These are phyloP conservation scores for Stegophylla sp. DNA, from an alignment of 2,888 invertebrate genomes.

Conservation along the genomic window DNA sequence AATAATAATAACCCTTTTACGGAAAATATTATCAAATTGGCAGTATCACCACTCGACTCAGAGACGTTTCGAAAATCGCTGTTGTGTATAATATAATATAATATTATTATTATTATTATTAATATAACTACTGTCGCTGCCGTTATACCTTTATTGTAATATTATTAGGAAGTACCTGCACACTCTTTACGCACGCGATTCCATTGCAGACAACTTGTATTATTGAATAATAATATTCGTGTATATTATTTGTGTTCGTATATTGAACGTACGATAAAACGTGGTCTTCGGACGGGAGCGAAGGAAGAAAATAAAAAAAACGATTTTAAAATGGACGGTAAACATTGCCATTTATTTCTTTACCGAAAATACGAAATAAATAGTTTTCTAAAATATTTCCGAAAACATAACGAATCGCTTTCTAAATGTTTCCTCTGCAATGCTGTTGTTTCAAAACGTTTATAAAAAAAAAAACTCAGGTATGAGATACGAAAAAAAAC, in stretches of 20 bases:
- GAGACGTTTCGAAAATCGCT: conserved; percentile 27
- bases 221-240: background rate
- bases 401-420: no score
- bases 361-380: no score
- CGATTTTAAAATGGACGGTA: background rate
- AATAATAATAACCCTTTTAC: conserved; percentile 38
- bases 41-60: conserved; percentile 6
- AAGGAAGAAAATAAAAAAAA: background rate
- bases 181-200: background rate
- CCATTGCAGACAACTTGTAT: no score
- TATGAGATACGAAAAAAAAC: no score
- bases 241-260: background rate
- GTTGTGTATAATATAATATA: background rate
- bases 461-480: no score
- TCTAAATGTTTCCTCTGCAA: background rate
- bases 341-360: background rate
- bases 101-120: background rate
- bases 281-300: background rate
- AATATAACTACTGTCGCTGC: background rate
- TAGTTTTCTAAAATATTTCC: no score
- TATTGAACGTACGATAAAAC: background rate
- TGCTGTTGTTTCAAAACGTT: background rate
- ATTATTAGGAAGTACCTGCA: no score
- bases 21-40: conserved; percentile 42
- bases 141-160: background rate